Base-by-base conservation (phyloP, 2,113 vertebrate genomes). In the Limnothrissa miodon region DNA sequence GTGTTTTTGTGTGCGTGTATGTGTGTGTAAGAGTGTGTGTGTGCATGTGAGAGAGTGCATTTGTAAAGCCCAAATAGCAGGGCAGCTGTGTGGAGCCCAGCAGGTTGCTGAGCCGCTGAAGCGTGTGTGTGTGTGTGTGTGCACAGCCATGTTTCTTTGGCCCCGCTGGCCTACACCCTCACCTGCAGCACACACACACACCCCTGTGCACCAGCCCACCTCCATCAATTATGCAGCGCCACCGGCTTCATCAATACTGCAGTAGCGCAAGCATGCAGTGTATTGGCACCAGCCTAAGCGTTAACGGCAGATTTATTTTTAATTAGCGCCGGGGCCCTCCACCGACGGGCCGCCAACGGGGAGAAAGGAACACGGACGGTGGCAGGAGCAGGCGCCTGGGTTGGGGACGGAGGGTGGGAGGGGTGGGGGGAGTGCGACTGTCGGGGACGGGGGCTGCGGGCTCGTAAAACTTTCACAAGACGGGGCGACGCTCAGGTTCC, bases 301-400 rank as follows among this genome's bases (percentile, higher is more conserved):
- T 95, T 95, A 93, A 93, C 91, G 88, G 87, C 90, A 88, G 87
- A 94, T 96, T 92, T 92, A 94, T 95, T 95, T 96, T 96, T 95
- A 93, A 96, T 97, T 94, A 93, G 90, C 89, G 90, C 87, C 91
- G 46, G 39, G 83, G 78, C 53, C 78, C 59, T 44, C 39, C 11
- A 11, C 46, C 42, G 42, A 48, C 91, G 42, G 39, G 83, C 74
- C 51, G 46, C 11, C 46, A 10, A n/a, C 9, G 59, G 59, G 25
- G 23, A 45, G 79, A 81, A 74, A 53, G 36, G 74, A 80, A 62
- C 78, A 25, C 39, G 46, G 39, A 10, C 36, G 62, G 53, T 1
- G 45, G 45, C 45, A 1, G 11, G 21, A 48, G 70, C 79, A 74
- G 70, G 44, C 78, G 82, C 59, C 78, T 36, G 56, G 46, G 25